A percentile compares a stretch with the other conserved stretches of the same genome.
Evolutionary conservation across 2,113 vertebrate genomes (phyloP).

Genomic region (Spilogale gracilis): DNA sequence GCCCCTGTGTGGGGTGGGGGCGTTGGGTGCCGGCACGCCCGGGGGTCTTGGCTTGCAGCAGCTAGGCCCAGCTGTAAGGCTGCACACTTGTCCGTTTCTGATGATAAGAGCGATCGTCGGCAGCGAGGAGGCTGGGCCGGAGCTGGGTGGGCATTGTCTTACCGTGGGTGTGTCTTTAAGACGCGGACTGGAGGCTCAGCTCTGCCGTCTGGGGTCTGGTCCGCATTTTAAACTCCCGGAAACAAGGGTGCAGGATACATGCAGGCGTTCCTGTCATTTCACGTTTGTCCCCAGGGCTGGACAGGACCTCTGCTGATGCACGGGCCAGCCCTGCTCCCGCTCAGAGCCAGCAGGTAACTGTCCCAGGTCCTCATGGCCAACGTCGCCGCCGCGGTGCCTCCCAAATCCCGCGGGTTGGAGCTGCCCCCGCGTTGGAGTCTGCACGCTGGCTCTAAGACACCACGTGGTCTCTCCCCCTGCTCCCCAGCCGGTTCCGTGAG

Average conservation of each 20-base stretch:
- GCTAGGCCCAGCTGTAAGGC: accelerated
- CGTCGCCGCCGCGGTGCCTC: accelerated
- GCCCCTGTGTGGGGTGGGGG: accelerated
- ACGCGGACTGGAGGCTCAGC: accelerated
- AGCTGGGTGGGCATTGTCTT: background rate
- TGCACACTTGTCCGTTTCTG: background rate
- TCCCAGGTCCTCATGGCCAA: accelerated
- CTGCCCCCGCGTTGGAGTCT: accelerated
- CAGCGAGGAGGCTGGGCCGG: accelerated
- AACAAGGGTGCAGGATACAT: accelerated
- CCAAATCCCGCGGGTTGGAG: accelerated
- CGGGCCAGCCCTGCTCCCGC: accelerated
- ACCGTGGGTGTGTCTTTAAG: accelerated
- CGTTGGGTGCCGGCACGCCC: accelerated
- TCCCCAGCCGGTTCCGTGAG: background rate
- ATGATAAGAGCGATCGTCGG: accelerated
- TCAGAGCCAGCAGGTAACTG: accelerated
- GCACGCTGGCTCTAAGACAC: accelerated
- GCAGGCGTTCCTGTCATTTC: accelerated
- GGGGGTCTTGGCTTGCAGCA: accelerated
- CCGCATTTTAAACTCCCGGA: background rate
- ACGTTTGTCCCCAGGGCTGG: accelerated
- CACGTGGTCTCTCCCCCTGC: background rate
- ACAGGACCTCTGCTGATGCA: accelerated
- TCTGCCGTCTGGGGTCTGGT: background rate